phyloP scores from a whole-genome alignment of 2,888 invertebrate species.

The Theretra japonica region DNA sequence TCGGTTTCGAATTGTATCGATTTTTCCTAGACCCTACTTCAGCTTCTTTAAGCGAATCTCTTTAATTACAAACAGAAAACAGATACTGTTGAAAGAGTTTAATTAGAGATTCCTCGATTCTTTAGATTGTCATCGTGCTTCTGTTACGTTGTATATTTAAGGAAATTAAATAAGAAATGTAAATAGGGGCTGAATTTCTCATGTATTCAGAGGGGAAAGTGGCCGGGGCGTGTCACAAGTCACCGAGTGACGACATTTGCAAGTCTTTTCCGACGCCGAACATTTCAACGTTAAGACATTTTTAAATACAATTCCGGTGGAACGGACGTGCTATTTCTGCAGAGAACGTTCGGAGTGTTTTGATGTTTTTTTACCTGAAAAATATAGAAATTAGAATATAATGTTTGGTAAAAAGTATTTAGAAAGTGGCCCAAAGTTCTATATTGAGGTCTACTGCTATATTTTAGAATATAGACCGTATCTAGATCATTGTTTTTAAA shows the following conservation, averaged over 20 bases:
- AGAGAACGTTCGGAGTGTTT: background rate
- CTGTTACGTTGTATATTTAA: background rate
- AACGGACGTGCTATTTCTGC: background rate
- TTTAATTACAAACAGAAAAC: background rate
- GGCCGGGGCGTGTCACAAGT: background rate
- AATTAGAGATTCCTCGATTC: background rate
- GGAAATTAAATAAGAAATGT: constrained; percentile 11
- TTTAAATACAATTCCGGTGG: background rate
- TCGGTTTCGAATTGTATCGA: too few relatives aligned
- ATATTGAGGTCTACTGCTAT: too few relatives aligned
- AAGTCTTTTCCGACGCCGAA: constrained; percentile 37
- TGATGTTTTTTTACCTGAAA: background rate
- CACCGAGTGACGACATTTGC: constrained; percentile 34
- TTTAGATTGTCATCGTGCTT: background rate
- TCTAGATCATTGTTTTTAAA: too few relatives aligned
- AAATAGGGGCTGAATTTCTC: background rate
- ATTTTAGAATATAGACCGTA: too few relatives aligned
- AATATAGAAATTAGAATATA: too few relatives aligned
- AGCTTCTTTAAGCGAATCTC: too few relatives aligned
- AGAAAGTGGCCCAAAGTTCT: too few relatives aligned
- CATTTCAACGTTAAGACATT: constrained; percentile 35
- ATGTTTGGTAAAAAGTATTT: too few relatives aligned
- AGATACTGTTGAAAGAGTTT: background rate
- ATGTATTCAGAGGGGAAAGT: constrained; percentile 9
- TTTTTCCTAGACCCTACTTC: too few relatives aligned